These are phyloP conservation scores for Grantiella picta DNA, from an alignment of 2,113 vertebrate genomes.

Conservation along the genomic window DNA sequence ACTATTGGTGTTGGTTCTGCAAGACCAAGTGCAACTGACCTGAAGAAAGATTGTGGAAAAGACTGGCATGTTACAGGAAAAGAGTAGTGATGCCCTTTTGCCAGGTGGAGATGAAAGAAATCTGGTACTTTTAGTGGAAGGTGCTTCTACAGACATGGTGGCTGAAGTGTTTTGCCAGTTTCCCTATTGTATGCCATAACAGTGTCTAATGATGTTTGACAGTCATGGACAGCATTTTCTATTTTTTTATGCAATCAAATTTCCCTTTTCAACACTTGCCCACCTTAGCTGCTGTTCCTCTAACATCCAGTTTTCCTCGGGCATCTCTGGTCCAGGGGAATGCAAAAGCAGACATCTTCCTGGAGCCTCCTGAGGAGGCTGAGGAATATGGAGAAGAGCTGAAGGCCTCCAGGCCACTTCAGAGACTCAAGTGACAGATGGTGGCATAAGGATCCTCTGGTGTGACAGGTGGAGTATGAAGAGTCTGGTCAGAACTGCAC, in stretches of 20 bases:
- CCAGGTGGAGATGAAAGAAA: background rate
- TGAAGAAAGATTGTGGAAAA: background rate
- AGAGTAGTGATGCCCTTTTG: background rate
- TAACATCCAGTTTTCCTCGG: background rate
- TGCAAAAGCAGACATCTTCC: background rate
- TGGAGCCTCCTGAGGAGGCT: background rate
- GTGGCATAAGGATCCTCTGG: background rate
- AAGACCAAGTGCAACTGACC: background rate
- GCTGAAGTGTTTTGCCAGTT: background rate
- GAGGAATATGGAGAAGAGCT: background rate
- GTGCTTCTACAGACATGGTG: background rate
- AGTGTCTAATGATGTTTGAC: background rate
- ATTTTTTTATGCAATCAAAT: background rate
- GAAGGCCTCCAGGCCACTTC: background rate
- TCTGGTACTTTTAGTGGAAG: background rate
- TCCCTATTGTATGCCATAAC: rapidly evolving
- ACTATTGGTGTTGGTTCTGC: background rate
- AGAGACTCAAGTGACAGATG: background rate
- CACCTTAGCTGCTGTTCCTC: background rate
- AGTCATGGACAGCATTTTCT: background rate
- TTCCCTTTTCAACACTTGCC: background rate
- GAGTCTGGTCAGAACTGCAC: background rate
- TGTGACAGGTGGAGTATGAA: background rate
- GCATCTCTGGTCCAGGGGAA: rapidly evolving
- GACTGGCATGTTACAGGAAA: background rate